phyloP scores from a whole-genome alignment of 1,140 invertebrate genomes.

The Drosophila serrata region DNA sequence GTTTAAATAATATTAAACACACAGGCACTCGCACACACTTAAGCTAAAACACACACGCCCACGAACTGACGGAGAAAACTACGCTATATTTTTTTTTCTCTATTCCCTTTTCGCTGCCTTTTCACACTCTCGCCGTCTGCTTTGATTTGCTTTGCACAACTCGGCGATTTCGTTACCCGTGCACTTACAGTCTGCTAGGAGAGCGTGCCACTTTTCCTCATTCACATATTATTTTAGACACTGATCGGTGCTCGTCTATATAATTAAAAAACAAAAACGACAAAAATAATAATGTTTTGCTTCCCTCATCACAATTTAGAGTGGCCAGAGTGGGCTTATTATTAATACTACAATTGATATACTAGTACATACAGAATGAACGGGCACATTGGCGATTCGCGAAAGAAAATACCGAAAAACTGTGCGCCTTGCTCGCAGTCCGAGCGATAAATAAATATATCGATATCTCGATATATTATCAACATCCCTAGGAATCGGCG shows the following conservation, averaged over 20 bases:
- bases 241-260: conserved; percentile 39
- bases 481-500: conserved; percentile 14
- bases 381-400: neutral
- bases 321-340: neutral
- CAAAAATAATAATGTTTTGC: conserved; percentile 75
- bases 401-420: neutral
- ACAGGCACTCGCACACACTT: conserved; percentile 18
- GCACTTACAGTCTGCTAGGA: conserved; percentile 62
- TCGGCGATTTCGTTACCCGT: conserved; percentile 23
- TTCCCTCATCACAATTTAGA: conserved; percentile 46
- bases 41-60: conserved; percentile 29
- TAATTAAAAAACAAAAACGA: conserved; percentile 76
- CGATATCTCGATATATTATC: neutral
- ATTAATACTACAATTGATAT: neutral
- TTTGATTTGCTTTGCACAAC: conserved; percentile 36
- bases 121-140: conserved; percentile 57
- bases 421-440: neutral
- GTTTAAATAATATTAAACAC: conserved; percentile 45
- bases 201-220: conserved; percentile 24
- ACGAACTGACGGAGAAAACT: conserved; percentile 30
- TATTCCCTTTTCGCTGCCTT: conserved; percentile 75
- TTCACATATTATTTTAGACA: conserved; percentile 56
- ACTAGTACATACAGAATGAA: neutral
- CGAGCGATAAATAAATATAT: neutral
- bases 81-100: conserved; percentile 74